phyloP scores from a whole-genome alignment of 2,113 vertebrate species.

The Epinephelus fuscoguttatus region DNA sequence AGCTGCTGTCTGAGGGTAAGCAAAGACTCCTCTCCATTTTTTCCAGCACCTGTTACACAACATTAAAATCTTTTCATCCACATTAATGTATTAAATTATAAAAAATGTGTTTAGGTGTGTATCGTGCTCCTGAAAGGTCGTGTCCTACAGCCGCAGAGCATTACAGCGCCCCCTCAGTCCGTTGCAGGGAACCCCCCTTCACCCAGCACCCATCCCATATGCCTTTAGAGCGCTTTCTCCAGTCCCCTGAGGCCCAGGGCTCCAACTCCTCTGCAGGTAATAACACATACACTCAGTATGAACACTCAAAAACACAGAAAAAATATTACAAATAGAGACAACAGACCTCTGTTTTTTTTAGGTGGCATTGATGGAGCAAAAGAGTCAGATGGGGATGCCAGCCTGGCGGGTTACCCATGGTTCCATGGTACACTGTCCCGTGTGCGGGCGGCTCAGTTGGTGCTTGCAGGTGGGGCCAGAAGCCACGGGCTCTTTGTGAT shows the following conservation, averaged over 20 bases:
- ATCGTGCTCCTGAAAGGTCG: slow-evolving; percentile 77
- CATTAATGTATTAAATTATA: slow-evolving; percentile 9
- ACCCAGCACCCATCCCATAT: slow-evolving; percentile 90
- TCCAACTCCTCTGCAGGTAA: slow-evolving; percentile 84
- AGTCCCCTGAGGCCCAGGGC: slow-evolving; percentile 87
- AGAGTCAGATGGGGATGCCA: slow-evolving; percentile 79
- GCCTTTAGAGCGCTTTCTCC: slow-evolving; percentile 93
- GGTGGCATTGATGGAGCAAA: slow-evolving; percentile 81
- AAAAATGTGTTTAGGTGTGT: slow-evolving; percentile 74
- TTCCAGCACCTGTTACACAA: not conserved
- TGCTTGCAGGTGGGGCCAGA: slow-evolving; percentile 90
- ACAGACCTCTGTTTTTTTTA: slow-evolving; percentile 14
- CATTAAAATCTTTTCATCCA: slow-evolving; percentile 9
- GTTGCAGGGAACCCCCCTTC: slow-evolving; percentile 85
- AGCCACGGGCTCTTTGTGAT: slow-evolving; percentile 97
- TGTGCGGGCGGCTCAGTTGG: slow-evolving; percentile 94
- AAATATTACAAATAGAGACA: not conserved
- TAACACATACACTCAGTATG: not conserved
- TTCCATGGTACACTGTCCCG: slow-evolving; percentile 96
- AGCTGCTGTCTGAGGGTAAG: slow-evolving; percentile 93
- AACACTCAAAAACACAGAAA: not conserved
- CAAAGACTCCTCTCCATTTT: not conserved
- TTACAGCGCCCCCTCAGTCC: slow-evolving; percentile 82
- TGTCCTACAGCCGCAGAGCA: slow-evolving; percentile 78
- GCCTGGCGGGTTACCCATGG: slow-evolving; percentile 92